These are phyloP conservation scores for Saxicola maurus DNA, from an alignment of 2,797 vertebrate species.

Conservation along the genomic window DNA sequence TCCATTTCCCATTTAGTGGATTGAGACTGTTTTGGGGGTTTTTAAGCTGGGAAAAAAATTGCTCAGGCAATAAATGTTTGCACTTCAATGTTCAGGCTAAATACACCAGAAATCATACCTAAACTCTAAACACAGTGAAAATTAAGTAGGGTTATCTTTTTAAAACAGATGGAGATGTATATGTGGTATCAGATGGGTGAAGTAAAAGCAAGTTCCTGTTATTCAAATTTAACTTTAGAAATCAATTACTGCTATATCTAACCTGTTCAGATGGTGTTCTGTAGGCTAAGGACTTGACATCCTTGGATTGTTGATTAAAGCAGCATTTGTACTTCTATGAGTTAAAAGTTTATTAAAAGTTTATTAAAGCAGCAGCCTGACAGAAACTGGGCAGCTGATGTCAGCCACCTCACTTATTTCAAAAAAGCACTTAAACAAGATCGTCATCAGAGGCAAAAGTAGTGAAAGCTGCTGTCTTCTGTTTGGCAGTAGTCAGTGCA, in stretches of 20 bases:
- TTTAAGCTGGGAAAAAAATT: neutral
- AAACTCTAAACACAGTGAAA: neutral
- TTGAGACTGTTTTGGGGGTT: neutral
- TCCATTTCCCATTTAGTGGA: neutral
- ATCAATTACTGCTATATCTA: neutral
- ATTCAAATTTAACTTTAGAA: neutral
- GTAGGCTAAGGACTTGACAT: neutral
- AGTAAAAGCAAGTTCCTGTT: neutral
- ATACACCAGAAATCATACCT: neutral
- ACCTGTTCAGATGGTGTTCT: neutral
- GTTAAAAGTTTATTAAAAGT: too few species aligned
- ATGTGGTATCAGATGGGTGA: neutral
- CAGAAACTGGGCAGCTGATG: neutral
- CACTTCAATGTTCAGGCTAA: neutral
- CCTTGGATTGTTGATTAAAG: neutral
- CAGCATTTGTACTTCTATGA: rapidly evolving
- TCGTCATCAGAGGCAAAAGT: neutral
- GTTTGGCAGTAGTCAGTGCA: neutral
- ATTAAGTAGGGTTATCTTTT: rapidly evolving
- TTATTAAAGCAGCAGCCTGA: neutral
- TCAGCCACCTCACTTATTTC: neutral
- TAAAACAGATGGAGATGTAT: neutral
- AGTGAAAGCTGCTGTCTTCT: neutral
- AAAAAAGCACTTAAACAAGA: rapidly evolving
- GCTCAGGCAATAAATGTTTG: neutral